A percentile compares a stretch with the other conserved stretches of the same genome.
phyloP scores from a whole-genome alignment of 1,140 invertebrate genomes.

The Paraescarpia echinospica region DNA sequence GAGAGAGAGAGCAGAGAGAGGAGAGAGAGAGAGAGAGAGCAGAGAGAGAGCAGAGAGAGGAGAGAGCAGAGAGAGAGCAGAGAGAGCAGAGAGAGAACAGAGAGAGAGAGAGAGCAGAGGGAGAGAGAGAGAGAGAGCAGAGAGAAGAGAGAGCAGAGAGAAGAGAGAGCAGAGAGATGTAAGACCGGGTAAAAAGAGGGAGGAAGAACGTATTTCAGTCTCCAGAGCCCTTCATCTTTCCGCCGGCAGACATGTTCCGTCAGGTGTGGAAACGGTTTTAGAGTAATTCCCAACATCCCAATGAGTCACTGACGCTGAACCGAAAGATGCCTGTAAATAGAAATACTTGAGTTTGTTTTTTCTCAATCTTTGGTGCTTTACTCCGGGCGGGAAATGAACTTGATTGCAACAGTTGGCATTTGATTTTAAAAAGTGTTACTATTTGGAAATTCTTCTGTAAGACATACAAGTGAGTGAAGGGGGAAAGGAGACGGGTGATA shows the following conservation, averaged over 20 bases:
- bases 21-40: neutral
- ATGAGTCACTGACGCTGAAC: neutral
- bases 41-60: too few species aligned
- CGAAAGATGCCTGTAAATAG: neutral
- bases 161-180: neutral
- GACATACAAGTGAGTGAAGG: too few species aligned
- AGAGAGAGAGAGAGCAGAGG: too few species aligned
- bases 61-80: neutral
- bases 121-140: too few species aligned
- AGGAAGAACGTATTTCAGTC: neutral
- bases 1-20: neutral
- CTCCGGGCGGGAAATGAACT: neutral
- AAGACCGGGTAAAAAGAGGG: neutral
- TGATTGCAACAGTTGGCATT: neutral
- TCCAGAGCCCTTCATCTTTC: neutral
- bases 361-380: neutral
- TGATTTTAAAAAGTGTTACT: neutral
- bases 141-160: neutral
- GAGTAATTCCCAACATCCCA: neutral
- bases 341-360: neutral
- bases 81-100: neutral
- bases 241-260: neutral
- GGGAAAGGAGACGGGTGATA: too few species aligned
- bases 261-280: neutral
- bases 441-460: neutral